These are phyloP conservation scores for Mesocentrotus franciscanus DNA, from an alignment of 53 echinoderm and acorn worm species.

Conservation along the genomic window DNA sequence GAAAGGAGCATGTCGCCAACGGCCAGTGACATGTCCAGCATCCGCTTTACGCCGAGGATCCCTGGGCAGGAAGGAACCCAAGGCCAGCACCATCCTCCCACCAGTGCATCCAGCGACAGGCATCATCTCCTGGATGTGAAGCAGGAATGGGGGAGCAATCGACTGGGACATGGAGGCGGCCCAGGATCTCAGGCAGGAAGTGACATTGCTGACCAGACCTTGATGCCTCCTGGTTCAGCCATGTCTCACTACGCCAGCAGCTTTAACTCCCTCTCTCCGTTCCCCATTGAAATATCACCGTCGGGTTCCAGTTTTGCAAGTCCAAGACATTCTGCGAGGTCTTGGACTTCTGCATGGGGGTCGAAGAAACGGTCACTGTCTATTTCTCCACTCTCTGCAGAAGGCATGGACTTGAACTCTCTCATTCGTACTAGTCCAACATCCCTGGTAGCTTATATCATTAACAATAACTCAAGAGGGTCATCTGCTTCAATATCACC, in stretches of 20 bases:
- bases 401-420: constrained; percentile 88
- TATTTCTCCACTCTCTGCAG: constrained; percentile 91
- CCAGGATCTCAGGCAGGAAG: constrained; percentile 95
- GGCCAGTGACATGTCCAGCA: constrained; percentile 94
- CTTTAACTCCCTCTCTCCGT: constrained; percentile 96
- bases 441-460: constrained; percentile 95
- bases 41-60: constrained; percentile 77
- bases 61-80: constrained; percentile 40
- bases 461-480: constrained; percentile 88
- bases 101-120: constrained; percentile 66
- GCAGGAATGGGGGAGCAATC: constrained; percentile 80
- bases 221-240: constrained; percentile 93
- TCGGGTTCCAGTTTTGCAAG: constrained; percentile 98
- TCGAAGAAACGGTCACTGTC: constrained; percentile 92
- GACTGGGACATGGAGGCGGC: constrained; percentile 74
- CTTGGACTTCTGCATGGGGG: constrained; percentile 79
- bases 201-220: constrained; percentile 87
- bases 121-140: constrained; percentile 83
- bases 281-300: constrained; percentile 95
- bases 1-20: constrained; percentile 80
- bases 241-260: constrained; percentile 95
- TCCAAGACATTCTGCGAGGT: constrained; percentile 95
- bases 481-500: constrained; percentile 97
- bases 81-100: constrained; percentile 66
- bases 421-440: constrained; percentile 98